Evolutionary conservation across 2,888 invertebrate species (phyloP).

Genomic region (Netelia melanura): DNA sequence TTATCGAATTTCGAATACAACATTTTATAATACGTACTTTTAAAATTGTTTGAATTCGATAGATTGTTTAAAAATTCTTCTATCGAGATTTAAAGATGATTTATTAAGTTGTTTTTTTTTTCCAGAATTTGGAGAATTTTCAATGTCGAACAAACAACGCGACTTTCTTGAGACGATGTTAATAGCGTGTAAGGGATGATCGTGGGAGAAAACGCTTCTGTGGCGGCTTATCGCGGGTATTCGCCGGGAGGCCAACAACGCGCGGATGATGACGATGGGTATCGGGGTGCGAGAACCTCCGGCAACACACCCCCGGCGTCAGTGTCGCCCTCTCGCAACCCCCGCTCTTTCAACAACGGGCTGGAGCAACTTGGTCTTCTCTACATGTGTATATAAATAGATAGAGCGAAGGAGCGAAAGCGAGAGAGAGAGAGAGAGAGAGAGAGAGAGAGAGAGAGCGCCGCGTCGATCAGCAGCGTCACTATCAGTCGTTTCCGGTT

Average conservation of each 20-base stretch:
- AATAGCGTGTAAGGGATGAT: neutral
- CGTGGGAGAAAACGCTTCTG: slow-evolving; percentile 21
- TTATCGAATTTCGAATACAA: neutral
- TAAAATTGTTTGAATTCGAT: neutral
- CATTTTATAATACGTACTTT: too few species aligned
- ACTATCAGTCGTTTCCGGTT: slow-evolving; percentile 84
- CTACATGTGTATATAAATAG: neutral
- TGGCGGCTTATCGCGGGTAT: slow-evolving; percentile 51
- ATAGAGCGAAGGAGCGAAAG: neutral
- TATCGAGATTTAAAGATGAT: too few species aligned
- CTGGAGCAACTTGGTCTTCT: slow-evolving; percentile 19
- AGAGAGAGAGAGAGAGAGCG: slow-evolving; percentile 64
- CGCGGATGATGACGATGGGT: slow-evolving; percentile 51
- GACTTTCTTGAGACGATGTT: too few species aligned
- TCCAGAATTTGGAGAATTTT: too few species aligned
- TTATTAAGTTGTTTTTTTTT: too few species aligned
- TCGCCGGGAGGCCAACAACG: slow-evolving; percentile 43
- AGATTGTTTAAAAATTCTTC: neutral
- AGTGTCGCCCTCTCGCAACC: neutral
- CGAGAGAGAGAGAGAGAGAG: slow-evolving; percentile 21
- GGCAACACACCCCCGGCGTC: slow-evolving; percentile 23
- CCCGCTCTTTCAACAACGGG: slow-evolving; percentile 39
- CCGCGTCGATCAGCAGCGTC: slow-evolving; percentile 81
- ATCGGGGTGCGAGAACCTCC: slow-evolving; percentile 56
- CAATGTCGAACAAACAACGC: too few species aligned